Base-by-base conservation (phyloP, 2,888 invertebrate species). In the Drosophila tripunctata region DNA sequence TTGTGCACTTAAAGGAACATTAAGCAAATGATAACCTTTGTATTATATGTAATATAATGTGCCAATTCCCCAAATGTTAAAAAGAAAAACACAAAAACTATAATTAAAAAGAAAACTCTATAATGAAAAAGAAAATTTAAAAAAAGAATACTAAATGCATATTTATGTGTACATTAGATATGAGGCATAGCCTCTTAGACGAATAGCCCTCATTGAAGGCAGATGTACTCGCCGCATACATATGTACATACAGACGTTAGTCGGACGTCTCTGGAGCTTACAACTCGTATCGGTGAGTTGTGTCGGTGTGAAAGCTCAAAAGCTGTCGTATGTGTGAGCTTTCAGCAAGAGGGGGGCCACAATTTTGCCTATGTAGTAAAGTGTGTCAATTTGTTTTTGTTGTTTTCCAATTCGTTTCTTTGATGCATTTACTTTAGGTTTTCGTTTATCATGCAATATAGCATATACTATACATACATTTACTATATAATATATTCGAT, bases 1-100 rank as follows among this genome's bases (percentile, higher is more conserved):
- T 57, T 61, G 47, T 72, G 72, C 75, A 72, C 75, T 75, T 54
- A 38, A 44, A 61, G 17, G 15, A 35, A 44, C n/a, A 61, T 12
- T 17, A 30, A n/a, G n/a, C 36, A 55, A 50, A 27, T 40, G 40
- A 52, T 51, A 56, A 47, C 75, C 78, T 67, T 78, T 85, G 79
- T 87, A 87, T 87, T 74, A 79, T 87, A 80, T 87, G 83, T 78
- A 79, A 87, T 69, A 87, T 80, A 80, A 84, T 77, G 79, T 80
- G 79, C 87, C 79, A 80, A 80, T 83, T 83, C 62, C n/a, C 78
- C 66, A 64, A 54, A 77, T 64, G 64, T 67, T 71, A 51, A 78
- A 58, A 17, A 61, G 68, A 61, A 57, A 33, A 10, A 33, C 12
- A 21, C 38, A 17, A 17, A 15, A 19, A 35, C n/a, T n/a, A n/a